A percentile compares a stretch with the other conserved stretches of the same genome.
Evolutionary conservation across 2,797 vertebrate species (phyloP).

Genomic region (Sylvilagus floridanus): DNA sequence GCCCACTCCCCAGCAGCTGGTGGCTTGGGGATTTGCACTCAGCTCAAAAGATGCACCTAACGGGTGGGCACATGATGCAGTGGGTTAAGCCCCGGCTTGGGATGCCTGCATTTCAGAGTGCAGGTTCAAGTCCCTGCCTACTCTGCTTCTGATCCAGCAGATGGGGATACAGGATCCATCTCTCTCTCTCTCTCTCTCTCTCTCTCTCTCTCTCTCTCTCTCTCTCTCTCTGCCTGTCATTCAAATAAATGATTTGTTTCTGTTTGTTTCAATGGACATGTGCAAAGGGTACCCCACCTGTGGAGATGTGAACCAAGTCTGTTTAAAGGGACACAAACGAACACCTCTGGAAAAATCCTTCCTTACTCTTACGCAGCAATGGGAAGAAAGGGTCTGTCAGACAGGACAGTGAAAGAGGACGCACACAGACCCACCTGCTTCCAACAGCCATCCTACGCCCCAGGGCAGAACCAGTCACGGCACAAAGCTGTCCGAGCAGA

Average conservation of each 20-base stretch:
- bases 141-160: no score
- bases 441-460: neutral
- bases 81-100: no score
- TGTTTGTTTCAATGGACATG: no score
- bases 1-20: neutral
- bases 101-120: no score
- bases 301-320: neutral
- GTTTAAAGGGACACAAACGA: neutral
- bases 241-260: no score
- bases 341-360: neutral
- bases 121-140: no score
- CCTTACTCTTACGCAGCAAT: neutral
- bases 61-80: no score
- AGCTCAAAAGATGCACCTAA: neutral
- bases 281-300: neutral
- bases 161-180: no score
- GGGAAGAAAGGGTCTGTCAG: neutral
- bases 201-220: no score
- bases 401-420: neutral
- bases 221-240: no score
- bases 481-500: fast-evolving
- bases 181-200: no score
- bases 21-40: neutral
- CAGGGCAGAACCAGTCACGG: neutral
- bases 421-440: neutral